Base-by-base conservation (phyloP, 2,888 invertebrate genomes). In the Phrixothrix hirtus region DNA sequence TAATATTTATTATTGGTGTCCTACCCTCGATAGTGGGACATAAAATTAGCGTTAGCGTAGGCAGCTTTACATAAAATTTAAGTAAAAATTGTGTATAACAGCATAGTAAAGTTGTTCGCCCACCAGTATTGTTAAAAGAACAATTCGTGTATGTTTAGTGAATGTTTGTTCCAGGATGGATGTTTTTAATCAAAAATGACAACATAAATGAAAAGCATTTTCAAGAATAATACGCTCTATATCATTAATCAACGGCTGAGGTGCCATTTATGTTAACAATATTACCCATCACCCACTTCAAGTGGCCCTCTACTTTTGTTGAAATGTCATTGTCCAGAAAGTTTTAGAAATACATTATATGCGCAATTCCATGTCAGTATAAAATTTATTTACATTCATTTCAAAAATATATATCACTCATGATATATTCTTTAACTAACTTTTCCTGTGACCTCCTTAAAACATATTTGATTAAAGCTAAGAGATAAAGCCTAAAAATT, bases 241-340 rank as follows among this genome's bases (percentile, higher is more conserved):
- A 57, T 61, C 63, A 65, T 63, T 63, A 63, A 65, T 63, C 65
- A 63, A 59, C 54, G 58, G 46, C 58, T 51, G 55, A 56, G 58
- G 46, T 59, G 60, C 60, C 60, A 61, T 61, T 62, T 61, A 59
- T 55, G 51, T 51, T 59, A 55, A 63, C 64, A 63, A 62, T 61
- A 60, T 59, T 56, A 52, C 45, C 51, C 51, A 51, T 44, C 51
- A 59, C 52, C 59, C 62, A 61, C 63, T 62, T 62, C 63, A 64
- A 64, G 61, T 60, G 59, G 55, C 59, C 58, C 43, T 59, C 12
- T 32, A 27, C 30, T 48, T 59, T 63, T 63, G 55, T 59, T 41
- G 49, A 48, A 55, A 55, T 60, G 61, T 58, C 51, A 58, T 51
- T 58, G 62, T 63, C 59, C 58, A 59, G 50, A 26, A 26, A 34